Conservation (phyloP, 2,113 vertebrate species). For the Uropsilus gracilis region DNA sequence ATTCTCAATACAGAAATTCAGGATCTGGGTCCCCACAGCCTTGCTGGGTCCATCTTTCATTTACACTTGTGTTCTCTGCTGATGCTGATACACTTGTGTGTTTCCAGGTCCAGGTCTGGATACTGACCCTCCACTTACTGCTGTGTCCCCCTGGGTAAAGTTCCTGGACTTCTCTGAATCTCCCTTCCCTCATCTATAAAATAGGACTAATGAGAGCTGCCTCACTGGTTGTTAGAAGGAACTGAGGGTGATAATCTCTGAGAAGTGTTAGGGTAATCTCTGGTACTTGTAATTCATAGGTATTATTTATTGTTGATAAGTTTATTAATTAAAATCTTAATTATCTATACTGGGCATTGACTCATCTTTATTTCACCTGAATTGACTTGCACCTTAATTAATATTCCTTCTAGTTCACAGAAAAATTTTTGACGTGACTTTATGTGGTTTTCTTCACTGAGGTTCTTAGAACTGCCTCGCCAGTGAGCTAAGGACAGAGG, state of each 20-base stretch:
- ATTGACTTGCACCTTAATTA: slow-evolving; percentile 61
- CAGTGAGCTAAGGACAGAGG: no score
- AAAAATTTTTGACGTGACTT: slow-evolving; percentile 25
- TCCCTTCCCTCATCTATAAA: not conserved
- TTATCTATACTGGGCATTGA: not conserved
- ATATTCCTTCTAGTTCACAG: slow-evolving; percentile 60
- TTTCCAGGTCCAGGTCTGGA: not conserved
- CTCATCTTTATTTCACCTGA: slow-evolving; percentile 68
- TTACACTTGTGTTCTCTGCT: not conserved
- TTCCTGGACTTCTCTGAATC: not conserved
- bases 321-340: no score
- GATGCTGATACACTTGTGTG: not conserved
- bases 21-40: not conserved
- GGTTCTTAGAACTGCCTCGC: not conserved
- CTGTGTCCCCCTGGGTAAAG: not conserved
- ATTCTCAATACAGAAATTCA: not conserved
- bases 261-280: not conserved
- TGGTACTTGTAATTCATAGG: not conserved
- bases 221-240: not conserved
- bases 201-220: not conserved
- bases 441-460: slow-evolving; percentile 21
- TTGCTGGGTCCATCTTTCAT: not conserved
- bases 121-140: not conserved
- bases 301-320: no score
- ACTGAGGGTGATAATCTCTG: not conserved